Evolutionary conservation across 2,888 invertebrate species (phyloP).

Genomic region (Cephus rjabovi): DNA sequence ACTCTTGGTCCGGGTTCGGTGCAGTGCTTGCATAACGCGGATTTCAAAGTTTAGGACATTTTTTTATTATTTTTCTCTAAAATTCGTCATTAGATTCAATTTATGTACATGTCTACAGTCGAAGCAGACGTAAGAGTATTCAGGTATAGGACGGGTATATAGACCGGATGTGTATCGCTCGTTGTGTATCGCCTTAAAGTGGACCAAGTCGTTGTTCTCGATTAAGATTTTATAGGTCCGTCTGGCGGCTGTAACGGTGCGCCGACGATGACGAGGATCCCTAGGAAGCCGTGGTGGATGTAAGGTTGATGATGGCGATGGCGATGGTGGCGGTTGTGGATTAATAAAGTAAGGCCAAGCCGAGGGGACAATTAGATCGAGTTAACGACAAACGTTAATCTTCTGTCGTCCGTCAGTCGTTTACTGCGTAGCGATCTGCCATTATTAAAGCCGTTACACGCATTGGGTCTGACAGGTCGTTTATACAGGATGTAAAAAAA

Average conservation of each 20-base stretch:
- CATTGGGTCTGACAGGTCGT: conserved; percentile 40
- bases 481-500: background rate
- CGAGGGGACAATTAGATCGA: conserved; percentile 65
- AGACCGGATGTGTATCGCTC: background rate
- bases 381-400: conserved; percentile 65
- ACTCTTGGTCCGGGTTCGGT: conserved; percentile 29
- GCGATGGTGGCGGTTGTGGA: conserved; percentile 48
- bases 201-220: conserved; percentile 1
- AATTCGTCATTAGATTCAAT: conserved; percentile 29
- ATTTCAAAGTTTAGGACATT: conserved; percentile 23
- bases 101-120: background rate
- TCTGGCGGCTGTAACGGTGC: background rate
- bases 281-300: background rate
- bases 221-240: conserved; percentile 7
- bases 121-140: background rate
- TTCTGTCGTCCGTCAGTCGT: conserved; percentile 65
- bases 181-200: background rate
- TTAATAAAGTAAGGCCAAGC: conserved; percentile 61
- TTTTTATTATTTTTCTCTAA: conserved; percentile 7
- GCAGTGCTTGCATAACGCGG: conserved; percentile 18
- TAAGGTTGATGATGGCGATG: conserved; percentile 24
- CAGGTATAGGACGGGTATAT: background rate
- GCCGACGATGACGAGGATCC: background rate
- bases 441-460: conserved; percentile 61
- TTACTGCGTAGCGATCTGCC: conserved; percentile 64